Evolutionary conservation across 1,140 invertebrate genomes (phyloP).

Genomic region (Atopsyche davidsoni): DNA sequence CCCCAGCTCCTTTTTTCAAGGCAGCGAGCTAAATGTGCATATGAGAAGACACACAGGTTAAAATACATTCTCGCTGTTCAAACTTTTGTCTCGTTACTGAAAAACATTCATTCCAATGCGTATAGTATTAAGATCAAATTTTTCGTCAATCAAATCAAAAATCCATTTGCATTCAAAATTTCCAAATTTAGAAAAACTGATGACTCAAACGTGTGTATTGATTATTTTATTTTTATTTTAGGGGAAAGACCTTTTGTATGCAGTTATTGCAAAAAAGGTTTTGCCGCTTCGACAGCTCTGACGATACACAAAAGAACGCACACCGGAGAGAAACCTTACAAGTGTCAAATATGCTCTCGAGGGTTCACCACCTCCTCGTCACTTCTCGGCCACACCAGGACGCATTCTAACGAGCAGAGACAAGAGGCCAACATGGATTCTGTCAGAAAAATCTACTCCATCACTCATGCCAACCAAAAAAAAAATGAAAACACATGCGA

Average conservation of each 20-base stretch:
- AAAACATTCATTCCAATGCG: neutral
- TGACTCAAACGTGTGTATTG: neutral
- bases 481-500: neutral
- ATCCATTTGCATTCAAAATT: neutral
- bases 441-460: neutral
- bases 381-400: conserved; percentile 11
- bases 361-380: conserved; percentile 10
- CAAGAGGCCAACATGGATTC: neutral
- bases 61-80: neutral
- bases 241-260: conserved; percentile 19
- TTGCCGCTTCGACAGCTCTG: conserved; percentile 6
- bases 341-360: conserved; percentile 13
- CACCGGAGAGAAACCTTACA: conserved; percentile 16
- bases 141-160: too few species aligned
- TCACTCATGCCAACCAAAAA: neutral
- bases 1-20: conserved; percentile 9
- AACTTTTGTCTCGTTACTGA: neutral
- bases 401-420: conserved; percentile 8
- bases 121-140: too few species aligned
- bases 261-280: conserved; percentile 12
- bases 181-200: neutral
- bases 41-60: conserved; percentile 18
- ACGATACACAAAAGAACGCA: conserved; percentile 11
- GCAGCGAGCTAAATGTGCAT: conserved; percentile 15
- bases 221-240: conserved; percentile 5